phyloP scores from a whole-genome alignment of 1,140 invertebrate genomes.

The Octopus sinensis region DNA sequence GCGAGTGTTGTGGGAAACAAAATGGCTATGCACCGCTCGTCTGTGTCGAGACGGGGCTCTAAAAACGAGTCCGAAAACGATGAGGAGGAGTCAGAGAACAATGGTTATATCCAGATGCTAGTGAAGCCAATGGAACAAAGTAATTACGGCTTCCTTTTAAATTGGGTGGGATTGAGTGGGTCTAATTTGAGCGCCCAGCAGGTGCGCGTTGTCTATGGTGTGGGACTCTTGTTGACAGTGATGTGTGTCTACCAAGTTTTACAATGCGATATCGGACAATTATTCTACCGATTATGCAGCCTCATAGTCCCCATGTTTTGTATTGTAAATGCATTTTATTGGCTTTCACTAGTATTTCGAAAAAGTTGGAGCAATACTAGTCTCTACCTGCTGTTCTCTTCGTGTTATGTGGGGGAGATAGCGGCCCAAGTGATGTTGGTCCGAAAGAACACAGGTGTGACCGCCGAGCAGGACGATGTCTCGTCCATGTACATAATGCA shows the following conservation, averaged over 20 bases:
- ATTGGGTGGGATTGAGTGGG: slow-evolving; percentile 45
- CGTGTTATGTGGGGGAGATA: slow-evolving; percentile 53
- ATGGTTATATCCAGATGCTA: slow-evolving; percentile 52
- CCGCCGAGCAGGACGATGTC: slow-evolving; percentile 11
- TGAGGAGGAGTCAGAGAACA: slow-evolving; percentile 48
- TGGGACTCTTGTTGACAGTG: slow-evolving; percentile 33
- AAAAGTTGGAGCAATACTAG: slow-evolving; percentile 55
- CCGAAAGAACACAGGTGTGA: neutral
- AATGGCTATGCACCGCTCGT: slow-evolving; percentile 47
- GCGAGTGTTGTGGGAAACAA: slow-evolving; percentile 30
- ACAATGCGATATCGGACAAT: slow-evolving; percentile 46
- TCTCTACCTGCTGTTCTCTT: slow-evolving; percentile 55
- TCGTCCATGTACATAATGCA: slow-evolving; percentile 36
- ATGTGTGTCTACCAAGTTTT: slow-evolving; percentile 45
- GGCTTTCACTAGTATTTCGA: slow-evolving; percentile 52
- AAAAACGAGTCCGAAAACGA: slow-evolving; percentile 52
- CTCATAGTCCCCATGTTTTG: slow-evolving; percentile 54
- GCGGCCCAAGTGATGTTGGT: slow-evolving; percentile 45
- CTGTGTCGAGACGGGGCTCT: slow-evolving; percentile 43
- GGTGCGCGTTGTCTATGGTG: slow-evolving; percentile 42
- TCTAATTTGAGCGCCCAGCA: slow-evolving; percentile 43
- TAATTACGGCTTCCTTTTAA: slow-evolving; percentile 41
- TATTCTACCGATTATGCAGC: slow-evolving; percentile 50
- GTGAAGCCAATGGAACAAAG: slow-evolving; percentile 52
- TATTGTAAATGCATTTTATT: slow-evolving; percentile 54